These are phyloP conservation scores for Coelinius sp. DNA, from an alignment of 2,888 invertebrate genomes.

Conservation along the genomic window DNA sequence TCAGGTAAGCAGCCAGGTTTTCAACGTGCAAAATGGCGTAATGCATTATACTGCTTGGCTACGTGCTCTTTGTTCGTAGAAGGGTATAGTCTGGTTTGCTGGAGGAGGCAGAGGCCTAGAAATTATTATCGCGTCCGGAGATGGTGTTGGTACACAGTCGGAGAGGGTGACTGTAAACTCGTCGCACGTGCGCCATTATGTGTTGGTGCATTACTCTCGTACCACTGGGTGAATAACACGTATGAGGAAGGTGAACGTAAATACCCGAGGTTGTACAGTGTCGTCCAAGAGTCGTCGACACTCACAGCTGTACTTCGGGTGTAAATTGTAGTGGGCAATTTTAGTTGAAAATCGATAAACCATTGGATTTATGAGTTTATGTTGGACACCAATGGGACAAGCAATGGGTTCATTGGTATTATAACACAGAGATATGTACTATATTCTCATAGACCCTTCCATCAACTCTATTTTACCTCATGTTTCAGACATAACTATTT, in stretches of 20 bases:
- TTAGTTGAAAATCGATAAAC: constrained; percentile 15
- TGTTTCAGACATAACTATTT: too few relatives aligned
- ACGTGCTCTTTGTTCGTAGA: constrained; percentile 57
- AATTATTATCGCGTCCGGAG: constrained; percentile 54
- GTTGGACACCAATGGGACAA: background rate
- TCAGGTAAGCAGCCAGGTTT: constrained; percentile 28
- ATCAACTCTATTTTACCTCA: too few relatives aligned
- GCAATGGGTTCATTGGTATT: background rate
- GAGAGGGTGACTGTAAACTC: constrained; percentile 41
- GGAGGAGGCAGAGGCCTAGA: constrained; percentile 47
- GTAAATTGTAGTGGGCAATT: constrained; percentile 13
- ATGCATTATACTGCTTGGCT: constrained; percentile 51
- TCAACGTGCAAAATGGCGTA: constrained; percentile 54
- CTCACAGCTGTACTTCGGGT: background rate
- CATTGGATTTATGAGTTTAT: constrained; percentile 8
- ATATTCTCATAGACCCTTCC: too few relatives aligned
- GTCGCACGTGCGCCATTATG: constrained; percentile 41
- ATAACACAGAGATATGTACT: too few relatives aligned
- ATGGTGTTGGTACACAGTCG: constrained; percentile 40
- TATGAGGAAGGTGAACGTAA: constrained; percentile 3
- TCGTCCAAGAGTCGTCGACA: constrained; percentile 10
- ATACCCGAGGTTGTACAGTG: constrained; percentile 17
- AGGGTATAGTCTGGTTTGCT: constrained; percentile 32
- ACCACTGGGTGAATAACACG: background rate
- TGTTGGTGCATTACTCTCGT: constrained; percentile 31